These are phyloP conservation scores for Neotragus pygmaeus DNA, from an alignment of 2,113 vertebrate genomes.

Conservation along the genomic window DNA sequence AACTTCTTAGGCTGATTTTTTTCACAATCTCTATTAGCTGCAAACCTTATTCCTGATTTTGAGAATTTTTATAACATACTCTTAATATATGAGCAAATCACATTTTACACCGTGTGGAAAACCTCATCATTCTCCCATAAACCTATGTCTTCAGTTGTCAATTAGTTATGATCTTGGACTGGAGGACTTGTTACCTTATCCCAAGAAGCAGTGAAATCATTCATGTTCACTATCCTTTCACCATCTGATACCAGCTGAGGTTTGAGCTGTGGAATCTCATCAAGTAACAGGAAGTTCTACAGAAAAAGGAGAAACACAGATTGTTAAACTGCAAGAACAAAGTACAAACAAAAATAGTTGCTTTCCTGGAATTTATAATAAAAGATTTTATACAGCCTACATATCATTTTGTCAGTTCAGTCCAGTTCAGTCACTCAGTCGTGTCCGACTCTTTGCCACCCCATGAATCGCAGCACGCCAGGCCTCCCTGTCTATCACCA, in stretches of 20 bases:
- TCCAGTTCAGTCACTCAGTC: too few relatives aligned
- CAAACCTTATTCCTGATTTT: neutral
- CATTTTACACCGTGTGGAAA: neutral
- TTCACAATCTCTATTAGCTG: neutral
- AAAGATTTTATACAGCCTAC: neutral
- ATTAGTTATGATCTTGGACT: accelerated
- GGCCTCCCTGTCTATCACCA: too few relatives aligned
- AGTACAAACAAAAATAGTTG: neutral
- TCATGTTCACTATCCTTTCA: conserved; percentile 9
- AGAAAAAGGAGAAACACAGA: neutral
- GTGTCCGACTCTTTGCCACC: too few relatives aligned
- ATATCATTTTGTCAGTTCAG: neutral
- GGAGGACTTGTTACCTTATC: conserved; percentile 54
- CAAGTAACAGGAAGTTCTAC: conserved; percentile 64
- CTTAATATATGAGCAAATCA: neutral
- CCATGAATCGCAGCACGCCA: too few relatives aligned
- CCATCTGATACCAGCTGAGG: neutral
- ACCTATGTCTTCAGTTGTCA: neutral
- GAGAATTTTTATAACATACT: neutral
- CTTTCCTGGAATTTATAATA: neutral
- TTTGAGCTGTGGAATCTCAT: neutral
- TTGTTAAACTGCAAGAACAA: neutral
- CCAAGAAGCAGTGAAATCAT: conserved; percentile 61
- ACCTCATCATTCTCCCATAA: neutral
- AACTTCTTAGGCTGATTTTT: neutral